phyloP scores from a whole-genome alignment of 1,140 invertebrate genomes.

The Temnothorax longispinosus region DNA sequence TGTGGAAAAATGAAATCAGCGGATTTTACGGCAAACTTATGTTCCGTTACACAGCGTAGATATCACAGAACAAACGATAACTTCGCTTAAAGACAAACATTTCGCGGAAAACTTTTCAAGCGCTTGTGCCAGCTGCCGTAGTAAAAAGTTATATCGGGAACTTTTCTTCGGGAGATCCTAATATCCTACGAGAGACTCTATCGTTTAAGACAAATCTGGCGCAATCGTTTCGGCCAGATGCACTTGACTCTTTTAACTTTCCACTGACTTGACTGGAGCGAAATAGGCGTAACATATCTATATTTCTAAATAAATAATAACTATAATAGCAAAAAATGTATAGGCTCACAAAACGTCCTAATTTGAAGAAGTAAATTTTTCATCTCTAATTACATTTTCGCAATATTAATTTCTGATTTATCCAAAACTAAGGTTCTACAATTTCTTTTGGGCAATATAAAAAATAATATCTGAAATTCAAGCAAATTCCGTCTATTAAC shows the following conservation, averaged over 20 bases:
- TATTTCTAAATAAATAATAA: too few relatives aligned
- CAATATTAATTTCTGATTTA: neutral
- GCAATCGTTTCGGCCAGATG: conserved; percentile 27
- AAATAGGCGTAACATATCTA: neutral
- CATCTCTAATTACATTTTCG: neutral
- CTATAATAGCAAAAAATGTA: neutral
- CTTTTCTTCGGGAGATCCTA: conserved; percentile 26
- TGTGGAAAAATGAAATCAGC: conserved; percentile 30
- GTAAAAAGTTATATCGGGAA: conserved; percentile 48
- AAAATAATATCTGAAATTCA: neutral
- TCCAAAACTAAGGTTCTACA: neutral
- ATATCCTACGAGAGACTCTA: conserved; percentile 43
- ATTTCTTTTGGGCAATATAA: neutral
- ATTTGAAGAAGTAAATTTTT: neutral
- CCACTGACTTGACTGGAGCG: neutral
- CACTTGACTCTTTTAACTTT: conserved; percentile 9
- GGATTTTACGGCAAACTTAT: conserved; percentile 26
- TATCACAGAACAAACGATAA: conserved; percentile 45
- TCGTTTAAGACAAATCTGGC: conserved; percentile 49
- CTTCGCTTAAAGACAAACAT: conserved; percentile 50
- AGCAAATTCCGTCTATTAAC: neutral
- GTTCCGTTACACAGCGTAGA: neutral
- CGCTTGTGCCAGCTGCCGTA: conserved; percentile 31
- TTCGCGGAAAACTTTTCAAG: conserved; percentile 31
- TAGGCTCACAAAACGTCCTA: neutral